Base-by-base conservation (phyloP, 2,797 vertebrate species). In the Falco naumanni region DNA sequence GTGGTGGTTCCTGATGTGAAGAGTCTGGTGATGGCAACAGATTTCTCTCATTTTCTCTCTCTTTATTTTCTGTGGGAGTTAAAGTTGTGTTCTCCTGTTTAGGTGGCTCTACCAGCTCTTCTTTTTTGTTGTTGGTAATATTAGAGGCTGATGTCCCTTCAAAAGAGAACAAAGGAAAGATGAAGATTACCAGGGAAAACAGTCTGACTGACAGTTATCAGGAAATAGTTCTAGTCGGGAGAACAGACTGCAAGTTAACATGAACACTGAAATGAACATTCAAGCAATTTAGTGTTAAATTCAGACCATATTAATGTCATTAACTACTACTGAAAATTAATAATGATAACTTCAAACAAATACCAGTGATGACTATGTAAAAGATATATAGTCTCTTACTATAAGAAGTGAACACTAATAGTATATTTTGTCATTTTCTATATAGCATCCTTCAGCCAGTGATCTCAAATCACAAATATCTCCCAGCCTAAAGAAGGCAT, bases 81-180 rank as follows among this genome's bases (percentile, higher is more conserved):
- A 90, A 65, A 75, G 87, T 53, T 9, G 63, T 5, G 9, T 87
- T 75, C 54, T 85, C 89, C 69, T 96, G 95, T 20, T 82, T 92
- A 71, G 65, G 75, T 0, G 41, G 37, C 31, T 95, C 92, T 5
- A 65, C 85, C 34, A 43, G 77, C 57, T 92, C 77, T 37, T 90
- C 87, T 45, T 87, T 95, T 28, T 34, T 51, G 22, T 88, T 18
- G 59, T 28, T 69, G 45, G 47, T 29, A n/a, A 87, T 2, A 4
- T 84, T 79, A 33, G 91, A 85, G 89, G 66, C 33, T 0, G 96
- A 95, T 37, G 91, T 94, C 98, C 98, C 98, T 98, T 95, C 53
- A 93, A 90, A 91, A 50, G 51, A 94, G 61, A 89, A 20, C 33
- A 87, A 60, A 84, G 17, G 29, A 31, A 63, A 64, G 17, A 20